These are phyloP conservation scores for Ranitomeya imitator DNA, from an alignment of 2,113 vertebrate genomes.

Conservation along the genomic window DNA sequence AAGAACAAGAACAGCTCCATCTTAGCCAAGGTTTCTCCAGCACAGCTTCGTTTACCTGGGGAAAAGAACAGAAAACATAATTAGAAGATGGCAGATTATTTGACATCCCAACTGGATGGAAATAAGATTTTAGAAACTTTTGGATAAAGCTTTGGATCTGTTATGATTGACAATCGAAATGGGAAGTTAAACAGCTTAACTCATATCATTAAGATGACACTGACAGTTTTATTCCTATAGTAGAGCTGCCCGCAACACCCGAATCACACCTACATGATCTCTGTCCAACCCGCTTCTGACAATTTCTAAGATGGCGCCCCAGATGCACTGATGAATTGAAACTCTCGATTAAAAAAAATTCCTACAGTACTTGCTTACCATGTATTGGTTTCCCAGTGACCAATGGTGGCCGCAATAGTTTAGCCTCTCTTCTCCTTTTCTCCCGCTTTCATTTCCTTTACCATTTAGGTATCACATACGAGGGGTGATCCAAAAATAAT, in stretches of 20 bases:
- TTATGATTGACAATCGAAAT: not conserved
- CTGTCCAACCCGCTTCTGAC: not conserved
- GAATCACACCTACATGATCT: not conserved
- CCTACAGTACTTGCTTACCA: too few species aligned
- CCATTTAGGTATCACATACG: too few species aligned
- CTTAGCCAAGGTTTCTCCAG: conserved; percentile 74
- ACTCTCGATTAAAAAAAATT: too few species aligned
- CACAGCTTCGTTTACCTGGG: conserved; percentile 73
- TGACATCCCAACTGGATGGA: not conserved
- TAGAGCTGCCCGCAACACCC: not conserved
- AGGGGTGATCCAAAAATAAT: too few species aligned
- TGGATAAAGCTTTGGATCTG: not conserved
- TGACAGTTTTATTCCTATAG: not conserved
- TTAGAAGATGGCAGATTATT: too few species aligned
- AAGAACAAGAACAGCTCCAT: conserved; percentile 81
- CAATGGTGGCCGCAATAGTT: too few species aligned
- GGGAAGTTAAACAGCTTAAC: not conserved
- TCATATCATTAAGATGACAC: not conserved
- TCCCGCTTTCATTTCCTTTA: too few species aligned
- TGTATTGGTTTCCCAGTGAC: too few species aligned
- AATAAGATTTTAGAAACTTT: not conserved
- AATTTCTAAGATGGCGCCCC: too few species aligned
- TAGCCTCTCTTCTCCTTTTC: too few species aligned
- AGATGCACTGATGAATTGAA: too few species aligned
- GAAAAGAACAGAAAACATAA: not conserved